Evolutionary conservation across 2,888 invertebrate genomes (phyloP).

Genomic region (Saturnia pavonia): DNA sequence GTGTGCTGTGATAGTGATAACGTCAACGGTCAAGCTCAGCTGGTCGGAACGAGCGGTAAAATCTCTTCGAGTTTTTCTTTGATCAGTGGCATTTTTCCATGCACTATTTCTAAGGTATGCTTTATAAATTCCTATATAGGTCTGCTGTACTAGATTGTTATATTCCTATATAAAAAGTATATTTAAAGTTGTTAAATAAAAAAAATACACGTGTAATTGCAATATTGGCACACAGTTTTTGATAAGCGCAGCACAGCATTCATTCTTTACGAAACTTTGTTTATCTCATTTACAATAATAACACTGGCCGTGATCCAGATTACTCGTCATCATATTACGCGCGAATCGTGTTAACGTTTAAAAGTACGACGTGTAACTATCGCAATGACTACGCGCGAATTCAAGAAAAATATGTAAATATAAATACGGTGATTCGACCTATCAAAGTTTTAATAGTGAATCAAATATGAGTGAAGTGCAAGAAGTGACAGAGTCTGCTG

Average conservation of each 20-base stretch:
- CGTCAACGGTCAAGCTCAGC: slow-evolving; percentile 77
- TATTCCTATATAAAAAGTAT: slow-evolving; percentile 17
- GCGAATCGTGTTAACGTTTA: slow-evolving; percentile 67
- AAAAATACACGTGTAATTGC: slow-evolving; percentile 27
- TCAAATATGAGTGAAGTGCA: slow-evolving; percentile 69
- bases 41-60: slow-evolving; percentile 78
- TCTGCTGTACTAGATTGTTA: slow-evolving; percentile 15
- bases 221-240: slow-evolving; percentile 20
- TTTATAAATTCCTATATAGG: slow-evolving; percentile 52
- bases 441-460: slow-evolving; percentile 23
- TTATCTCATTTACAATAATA: slow-evolving; percentile 58
- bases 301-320: slow-evolving; percentile 80
- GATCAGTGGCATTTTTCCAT: slow-evolving; percentile 68
- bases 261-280: slow-evolving; percentile 33
- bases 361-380: slow-evolving; percentile 52
- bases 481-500: slow-evolving; percentile 50
- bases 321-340: slow-evolving; percentile 75
- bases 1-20: slow-evolving; percentile 57
- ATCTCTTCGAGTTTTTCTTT: slow-evolving; percentile 70
- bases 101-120: slow-evolving; percentile 79
- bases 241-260: slow-evolving; percentile 22
- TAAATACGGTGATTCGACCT: slow-evolving; percentile 35
- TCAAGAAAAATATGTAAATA: slow-evolving; percentile 43
- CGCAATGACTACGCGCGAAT: slow-evolving; percentile 42
- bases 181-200: not conserved